A percentile compares a stretch with the other conserved stretches of the same genome.
Conservation (phyloP, 2,797 vertebrate genomes). For the Dryobates pubescens region DNA sequence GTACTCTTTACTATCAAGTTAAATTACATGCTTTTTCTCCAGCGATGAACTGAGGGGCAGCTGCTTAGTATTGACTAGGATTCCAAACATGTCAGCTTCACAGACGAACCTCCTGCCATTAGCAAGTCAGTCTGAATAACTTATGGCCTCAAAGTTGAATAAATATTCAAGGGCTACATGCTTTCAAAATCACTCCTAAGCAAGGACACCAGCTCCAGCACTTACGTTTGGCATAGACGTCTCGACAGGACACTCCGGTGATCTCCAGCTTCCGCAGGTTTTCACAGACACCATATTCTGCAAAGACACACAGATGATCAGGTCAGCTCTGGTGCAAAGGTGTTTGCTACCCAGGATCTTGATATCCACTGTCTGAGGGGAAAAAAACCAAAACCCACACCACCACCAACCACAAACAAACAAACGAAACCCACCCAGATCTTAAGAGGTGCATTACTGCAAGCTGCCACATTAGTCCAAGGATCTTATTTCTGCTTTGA, state of each 20-base stretch:
- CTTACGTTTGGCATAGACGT: constrained; percentile 97
- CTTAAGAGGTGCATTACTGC: not conserved
- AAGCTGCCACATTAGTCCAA: not conserved
- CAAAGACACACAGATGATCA: constrained; percentile 9
- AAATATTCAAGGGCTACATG: not conserved
- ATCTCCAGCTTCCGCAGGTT: constrained; percentile 92
- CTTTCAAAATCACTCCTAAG: not conserved
- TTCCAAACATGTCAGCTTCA: not conserved
- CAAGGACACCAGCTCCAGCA: not conserved
- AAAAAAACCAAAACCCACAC: no score
- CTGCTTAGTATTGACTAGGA: not conserved
- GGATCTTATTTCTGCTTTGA: not conserved
- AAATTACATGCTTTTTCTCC: not conserved
- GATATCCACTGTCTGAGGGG: not conserved
- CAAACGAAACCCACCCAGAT: not conserved
- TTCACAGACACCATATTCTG: constrained; percentile 94
- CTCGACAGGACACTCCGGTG: constrained; percentile 88
- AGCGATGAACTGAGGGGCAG: not conserved
- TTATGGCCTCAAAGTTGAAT: not conserved
- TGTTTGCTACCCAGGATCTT: not conserved
- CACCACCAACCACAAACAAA: no score
- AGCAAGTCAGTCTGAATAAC: not conserved
- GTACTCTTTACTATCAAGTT: not conserved
- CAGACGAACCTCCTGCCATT: not conserved
- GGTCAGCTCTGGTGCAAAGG: not conserved